Evolutionary conservation across 2,797 vertebrate species (phyloP).

Genomic region (Muscicapa striata): DNA sequence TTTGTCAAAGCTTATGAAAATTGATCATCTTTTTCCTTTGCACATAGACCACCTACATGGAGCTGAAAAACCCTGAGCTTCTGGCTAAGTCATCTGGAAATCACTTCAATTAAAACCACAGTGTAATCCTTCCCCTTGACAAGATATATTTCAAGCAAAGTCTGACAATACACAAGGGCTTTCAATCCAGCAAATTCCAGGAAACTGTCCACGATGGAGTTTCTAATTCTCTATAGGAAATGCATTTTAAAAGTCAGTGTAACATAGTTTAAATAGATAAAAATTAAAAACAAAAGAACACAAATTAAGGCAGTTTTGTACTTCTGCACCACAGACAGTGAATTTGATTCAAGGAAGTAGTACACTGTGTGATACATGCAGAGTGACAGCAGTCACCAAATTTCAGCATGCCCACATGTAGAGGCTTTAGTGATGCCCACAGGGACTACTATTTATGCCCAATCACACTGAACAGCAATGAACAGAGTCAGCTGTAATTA

Average conservation of each 20-base stretch:
- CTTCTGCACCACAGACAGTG: neutral
- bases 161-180: neutral
- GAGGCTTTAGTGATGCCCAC: neutral
- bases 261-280: neutral
- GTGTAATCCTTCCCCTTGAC: neutral
- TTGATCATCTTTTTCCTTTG: neutral
- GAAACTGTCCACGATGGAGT: fast-evolving
- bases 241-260: neutral
- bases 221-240: neutral
- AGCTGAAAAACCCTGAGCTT: neutral
- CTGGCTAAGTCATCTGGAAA: neutral
- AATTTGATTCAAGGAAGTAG: neutral
- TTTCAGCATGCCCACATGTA: neutral
- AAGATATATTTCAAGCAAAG: neutral
- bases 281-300: neutral
- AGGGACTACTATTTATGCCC: neutral
- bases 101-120: neutral
- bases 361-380: fast-evolving
- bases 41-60: neutral
- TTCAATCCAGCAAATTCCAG: neutral
- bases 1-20: neutral
- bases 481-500: neutral
- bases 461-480: neutral
- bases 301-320: neutral
- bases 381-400: neutral